Evolutionary conservation across 2,797 vertebrate genomes (phyloP), one percentile per base, ranked within the genome.

Genomic region (Apogon talboti): DNA sequence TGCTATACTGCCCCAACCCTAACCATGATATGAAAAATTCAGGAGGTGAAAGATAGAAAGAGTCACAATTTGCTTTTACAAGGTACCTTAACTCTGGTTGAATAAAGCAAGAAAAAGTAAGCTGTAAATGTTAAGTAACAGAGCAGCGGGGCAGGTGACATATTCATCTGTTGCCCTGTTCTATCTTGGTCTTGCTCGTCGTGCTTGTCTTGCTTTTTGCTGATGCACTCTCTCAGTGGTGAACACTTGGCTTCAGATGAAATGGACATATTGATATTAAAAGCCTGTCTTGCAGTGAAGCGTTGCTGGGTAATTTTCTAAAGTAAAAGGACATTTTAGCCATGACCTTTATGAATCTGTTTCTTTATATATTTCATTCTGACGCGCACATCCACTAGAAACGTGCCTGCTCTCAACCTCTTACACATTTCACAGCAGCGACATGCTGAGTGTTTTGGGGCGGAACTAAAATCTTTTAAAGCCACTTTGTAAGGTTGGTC

Each of bases 381-480:
- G 67, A 75, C 30, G 33, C 61, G 35, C 60, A 68, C 67, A 21
- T 21, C 37, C 60, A 59, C 46, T 24, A 64, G 19, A 64, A 50
- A 57, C 52, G 10, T 30, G 3, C 74, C 41, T 19, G 46, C 64
- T 45, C 71, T 65, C 64, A 75, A 40, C 38, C 60, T 64, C 59
- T 28, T 51, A 54, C 60, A 55, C 56, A 71, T 81, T 74, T 75
- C 59, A 53, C 73, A 61, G 71, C 73, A 28, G 59, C 13, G 41
- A 59, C 84, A 71, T 54, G 65, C 69, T 5, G 62, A 67, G 76
- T 79, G 65, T 88, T 86, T 82, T 60, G 46, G 75, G 61, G 79
- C 51, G 55, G 82, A 90, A 88, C 86, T 86, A 84, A 90, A 89
- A 86, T 87, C 73, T 87, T 88, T 89, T 66, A 83, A 87, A 89